These are phyloP conservation scores for Lordiphosa fenestrarum DNA, from an alignment of 2,888 invertebrate species.

Conservation along the genomic window DNA sequence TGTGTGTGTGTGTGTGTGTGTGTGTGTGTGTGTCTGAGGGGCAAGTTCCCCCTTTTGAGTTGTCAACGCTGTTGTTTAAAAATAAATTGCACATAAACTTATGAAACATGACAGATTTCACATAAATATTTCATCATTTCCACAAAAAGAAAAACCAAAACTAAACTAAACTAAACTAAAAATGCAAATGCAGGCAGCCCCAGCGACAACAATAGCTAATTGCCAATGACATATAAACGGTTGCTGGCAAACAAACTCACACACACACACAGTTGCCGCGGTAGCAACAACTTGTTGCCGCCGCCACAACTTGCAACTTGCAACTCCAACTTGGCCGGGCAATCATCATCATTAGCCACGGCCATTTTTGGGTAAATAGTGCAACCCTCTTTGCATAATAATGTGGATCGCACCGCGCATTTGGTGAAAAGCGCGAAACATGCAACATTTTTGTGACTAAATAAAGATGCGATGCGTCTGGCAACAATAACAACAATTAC, in stretches of 20 bases:
- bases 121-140: conserved; percentile 73
- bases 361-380: conserved; percentile 80
- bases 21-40: not conserved
- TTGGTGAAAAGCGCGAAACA: conserved; percentile 73
- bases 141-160: conserved; percentile 10
- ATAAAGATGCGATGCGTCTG: conserved; percentile 67
- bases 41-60: conserved; percentile 24
- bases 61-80: conserved; percentile 53
- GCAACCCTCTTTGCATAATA: conserved; percentile 80
- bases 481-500: conserved; percentile 27
- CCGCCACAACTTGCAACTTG: conserved; percentile 6
- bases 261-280: conserved; percentile 16
- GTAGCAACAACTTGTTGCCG: conserved; percentile 24
- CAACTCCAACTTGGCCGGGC: conserved; percentile 21
- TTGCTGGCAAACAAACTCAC: conserved; percentile 33
- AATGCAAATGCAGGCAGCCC: conserved; percentile 19
- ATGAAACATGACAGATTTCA: conserved; percentile 75
- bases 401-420: conserved; percentile 73
- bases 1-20: too few relatives aligned
- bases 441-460: conserved; percentile 73
- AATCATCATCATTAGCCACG: conserved; percentile 77
- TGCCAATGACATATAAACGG: conserved; percentile 72
- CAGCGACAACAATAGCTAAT: conserved; percentile 59
- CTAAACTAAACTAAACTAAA: conserved; percentile 8
- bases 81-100: conserved; percentile 73